These are phyloP conservation scores for Endomychus coccineus DNA, from an alignment of 2,888 invertebrate species.

Conservation along the genomic window DNA sequence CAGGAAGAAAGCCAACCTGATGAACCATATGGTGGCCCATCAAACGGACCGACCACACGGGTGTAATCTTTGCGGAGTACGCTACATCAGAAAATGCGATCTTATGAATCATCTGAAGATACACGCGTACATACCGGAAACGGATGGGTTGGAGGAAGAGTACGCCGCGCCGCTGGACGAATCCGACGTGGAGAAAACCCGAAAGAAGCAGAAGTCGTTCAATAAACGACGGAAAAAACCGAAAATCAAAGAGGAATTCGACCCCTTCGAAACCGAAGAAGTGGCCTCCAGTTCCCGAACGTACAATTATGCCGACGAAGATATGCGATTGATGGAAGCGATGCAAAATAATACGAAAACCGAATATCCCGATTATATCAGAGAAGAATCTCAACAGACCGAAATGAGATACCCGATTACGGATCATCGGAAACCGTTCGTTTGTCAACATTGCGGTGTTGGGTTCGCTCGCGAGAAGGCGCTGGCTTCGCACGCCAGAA, in stretches of 20 bases:
- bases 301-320: slow-evolving; percentile 45
- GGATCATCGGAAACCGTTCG: slow-evolving; percentile 71
- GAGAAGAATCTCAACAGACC: slow-evolving; percentile 18
- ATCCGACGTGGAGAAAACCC: slow-evolving; percentile 25
- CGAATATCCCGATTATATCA: slow-evolving; percentile 29
- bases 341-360: slow-evolving; percentile 40
- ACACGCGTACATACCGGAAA: slow-evolving; percentile 69
- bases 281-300: slow-evolving; percentile 35
- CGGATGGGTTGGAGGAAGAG: slow-evolving; percentile 47
- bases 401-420: slow-evolving; percentile 49
- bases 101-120: slow-evolving; percentile 77
- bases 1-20: slow-evolving; percentile 73
- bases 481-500: slow-evolving; percentile 65
- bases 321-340: slow-evolving; percentile 45
- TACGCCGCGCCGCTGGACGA: slow-evolving; percentile 42
- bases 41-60: slow-evolving; percentile 76
- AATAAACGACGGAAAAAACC: slow-evolving; percentile 30
- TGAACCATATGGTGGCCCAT: slow-evolving; percentile 83
- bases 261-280: slow-evolving; percentile 28
- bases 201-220: slow-evolving; percentile 29
- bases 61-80: slow-evolving; percentile 74
- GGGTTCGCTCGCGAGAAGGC: slow-evolving; percentile 74
- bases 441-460: slow-evolving; percentile 68
- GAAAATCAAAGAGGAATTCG: slow-evolving; percentile 36
- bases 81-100: slow-evolving; percentile 72